phyloP scores from a whole-genome alignment of 2,113 vertebrate species.

The Rhadina sibilatrix region DNA sequence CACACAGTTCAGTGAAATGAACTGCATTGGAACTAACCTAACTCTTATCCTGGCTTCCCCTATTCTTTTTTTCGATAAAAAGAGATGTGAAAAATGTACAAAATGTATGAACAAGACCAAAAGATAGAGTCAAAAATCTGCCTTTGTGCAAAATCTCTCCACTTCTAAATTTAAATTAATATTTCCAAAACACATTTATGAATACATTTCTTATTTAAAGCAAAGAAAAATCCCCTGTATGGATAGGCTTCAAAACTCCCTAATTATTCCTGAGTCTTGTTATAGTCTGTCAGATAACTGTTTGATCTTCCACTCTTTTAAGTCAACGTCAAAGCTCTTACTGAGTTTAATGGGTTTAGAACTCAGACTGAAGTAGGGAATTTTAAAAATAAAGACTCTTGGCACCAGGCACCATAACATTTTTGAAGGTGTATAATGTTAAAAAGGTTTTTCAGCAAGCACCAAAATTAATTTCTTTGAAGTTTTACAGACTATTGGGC shows the following conservation, averaged over 20 bases:
- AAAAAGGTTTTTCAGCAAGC: conserved; percentile 35
- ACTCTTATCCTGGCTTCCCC: background rate
- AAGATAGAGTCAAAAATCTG: background rate
- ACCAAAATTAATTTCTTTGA: conserved; percentile 33
- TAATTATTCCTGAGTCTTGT: conserved; percentile 39
- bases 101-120: background rate
- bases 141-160: background rate
- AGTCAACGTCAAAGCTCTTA: conserved; percentile 16
- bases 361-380: background rate
- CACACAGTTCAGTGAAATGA: background rate
- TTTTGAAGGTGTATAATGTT: conserved; percentile 35
- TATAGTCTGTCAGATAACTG: conserved; percentile 48
- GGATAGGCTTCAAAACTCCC: conserved; percentile 26
- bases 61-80: background rate
- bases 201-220: conserved; percentile 21
- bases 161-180: conserved; percentile 31
- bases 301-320: conserved; percentile 58
- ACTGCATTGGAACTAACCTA: background rate
- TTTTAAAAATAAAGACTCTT: conserved; percentile 60
- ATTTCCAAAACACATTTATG: conserved; percentile 45
- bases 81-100: background rate
- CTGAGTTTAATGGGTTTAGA: conserved; percentile 31
- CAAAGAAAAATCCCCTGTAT: conserved; percentile 17
- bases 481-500: conserved; percentile 11
- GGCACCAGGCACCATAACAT: conserved; percentile 8